phyloP scores from a whole-genome alignment of 2,888 invertebrate genomes.

The Enchytraeus crypticus region DNA sequence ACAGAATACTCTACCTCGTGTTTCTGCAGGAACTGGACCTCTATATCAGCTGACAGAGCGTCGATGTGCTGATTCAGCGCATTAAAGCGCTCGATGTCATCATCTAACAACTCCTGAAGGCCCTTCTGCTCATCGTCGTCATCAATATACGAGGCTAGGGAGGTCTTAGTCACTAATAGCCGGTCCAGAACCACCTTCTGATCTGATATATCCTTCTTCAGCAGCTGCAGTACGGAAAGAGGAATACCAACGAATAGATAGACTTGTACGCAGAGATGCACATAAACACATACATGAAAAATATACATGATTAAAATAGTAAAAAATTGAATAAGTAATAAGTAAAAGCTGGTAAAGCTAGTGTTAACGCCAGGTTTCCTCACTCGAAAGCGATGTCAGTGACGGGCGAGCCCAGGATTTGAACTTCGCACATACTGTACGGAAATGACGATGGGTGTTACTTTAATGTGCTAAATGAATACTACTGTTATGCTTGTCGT shows the following conservation, averaged over 20 bases:
- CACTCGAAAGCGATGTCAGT: too few relatives aligned
- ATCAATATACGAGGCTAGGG: slow-evolving; percentile 64
- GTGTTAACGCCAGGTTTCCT: too few relatives aligned
- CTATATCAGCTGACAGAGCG: not conserved
- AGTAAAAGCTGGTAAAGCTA: too few relatives aligned
- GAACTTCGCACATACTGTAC: too few relatives aligned
- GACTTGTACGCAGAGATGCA: not conserved
- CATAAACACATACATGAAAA: not conserved
- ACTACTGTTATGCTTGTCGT: too few relatives aligned
- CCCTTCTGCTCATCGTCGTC: slow-evolving; percentile 79
- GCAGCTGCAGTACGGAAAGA: slow-evolving; percentile 52
- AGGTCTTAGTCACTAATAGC: slow-evolving; percentile 88
- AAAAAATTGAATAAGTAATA: not conserved
- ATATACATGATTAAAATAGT: not conserved
- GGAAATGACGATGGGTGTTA: too few relatives aligned
- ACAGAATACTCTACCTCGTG: not conserved
- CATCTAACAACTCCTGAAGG: slow-evolving; percentile 77
- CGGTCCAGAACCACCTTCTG: slow-evolving; percentile 92
- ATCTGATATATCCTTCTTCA: slow-evolving; percentile 81
- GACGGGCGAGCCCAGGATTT: too few relatives aligned
- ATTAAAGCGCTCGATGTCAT: slow-evolving; percentile 78
- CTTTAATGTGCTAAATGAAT: too few relatives aligned
- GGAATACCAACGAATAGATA: not conserved
- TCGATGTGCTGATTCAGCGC: slow-evolving; percentile 64
- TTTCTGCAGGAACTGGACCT: not conserved